Evolutionary conservation across 2,888 invertebrate genomes (phyloP), one percentile per base, ranked within the genome.

Genomic region (Lycocerus yunnanus): DNA sequence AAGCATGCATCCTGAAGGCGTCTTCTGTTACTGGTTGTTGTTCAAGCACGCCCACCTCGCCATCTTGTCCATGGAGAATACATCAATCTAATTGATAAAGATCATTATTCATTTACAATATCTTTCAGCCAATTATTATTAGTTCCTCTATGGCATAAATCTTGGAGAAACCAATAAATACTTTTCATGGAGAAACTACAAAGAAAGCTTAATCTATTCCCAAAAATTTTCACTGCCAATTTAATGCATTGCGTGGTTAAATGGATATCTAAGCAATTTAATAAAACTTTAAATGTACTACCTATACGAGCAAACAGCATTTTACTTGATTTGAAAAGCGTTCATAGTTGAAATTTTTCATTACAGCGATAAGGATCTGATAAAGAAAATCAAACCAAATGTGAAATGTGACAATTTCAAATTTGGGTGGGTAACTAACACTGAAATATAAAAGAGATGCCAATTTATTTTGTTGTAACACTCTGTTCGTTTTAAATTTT

Each of bases 81-180:
- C 84, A 84, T 84, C 83, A 84, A 83, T 84, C 82, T 83, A 84
- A 84, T 84, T 84, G 85, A 85, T 85, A 85, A 84, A 83, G 83
- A 84, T 84, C 85, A 84, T 85, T 83, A 84, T 81, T 85, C 85
- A 85, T 85, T 84, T 83, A 82, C 81, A 83, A 83, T 84, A 84
- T 84, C 84, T 84, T 84, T 79, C 75, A 65, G 69, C 77, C 76
- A 79, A 80, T 81, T 81, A 79, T 81, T 81, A 81, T 81, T 83
- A 82, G 83, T 81, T 79, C 80, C 80, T 84, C 81, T 83, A 83
- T 81, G 82, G 82, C 83, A 82, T 82, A 83, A n/a, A 43, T 43
- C 43, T 83, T 83, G 83, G 73, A 72, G 70, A 68, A 43, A 73
- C 70, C 60, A 70, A 74, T 74, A 43, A 43, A 43, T 43, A 43